phyloP scores from a whole-genome alignment of 64 coral and sea anemone species.

The Dendronephthya gigantea region DNA sequence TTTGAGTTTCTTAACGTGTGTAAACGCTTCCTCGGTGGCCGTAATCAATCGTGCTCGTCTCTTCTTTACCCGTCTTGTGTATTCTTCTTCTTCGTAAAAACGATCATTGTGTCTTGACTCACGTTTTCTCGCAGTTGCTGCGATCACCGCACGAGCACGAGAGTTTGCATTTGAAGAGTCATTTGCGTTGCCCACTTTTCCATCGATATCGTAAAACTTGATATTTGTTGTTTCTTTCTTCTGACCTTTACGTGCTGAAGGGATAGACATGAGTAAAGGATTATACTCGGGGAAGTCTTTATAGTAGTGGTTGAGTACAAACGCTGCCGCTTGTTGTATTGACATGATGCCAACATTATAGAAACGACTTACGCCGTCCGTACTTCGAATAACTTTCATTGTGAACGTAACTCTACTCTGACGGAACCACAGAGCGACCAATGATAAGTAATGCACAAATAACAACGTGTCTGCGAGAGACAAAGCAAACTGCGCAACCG shows the following conservation, averaged over 20 bases:
- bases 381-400: constrained; percentile 90
- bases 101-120: constrained; percentile 84
- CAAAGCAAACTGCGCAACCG: constrained; percentile 64
- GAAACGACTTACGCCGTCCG: constrained; percentile 67
- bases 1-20: constrained; percentile 75
- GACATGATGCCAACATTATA: constrained; percentile 79
- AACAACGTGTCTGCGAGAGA: constrained; percentile 62
- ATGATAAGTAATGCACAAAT: constrained; percentile 79
- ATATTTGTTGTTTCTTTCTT: constrained; percentile 85
- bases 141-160: constrained; percentile 69
- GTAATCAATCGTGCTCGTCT: constrained; percentile 60
- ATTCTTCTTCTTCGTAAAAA: constrained; percentile 97
- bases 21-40: constrained; percentile 82
- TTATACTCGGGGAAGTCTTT: constrained; percentile 99
- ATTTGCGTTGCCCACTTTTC: constrained; percentile 44
- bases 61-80: constrained; percentile 68
- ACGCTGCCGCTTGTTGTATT: constrained; percentile 74
- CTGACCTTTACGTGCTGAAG: constrained; percentile 38
- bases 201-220: constrained; percentile 96
- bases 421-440: constrained; percentile 82
- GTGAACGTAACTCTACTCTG: constrained; percentile 72
- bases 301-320: constrained; percentile 92
- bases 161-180: constrained; percentile 71
- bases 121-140: constrained; percentile 69
- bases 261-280: constrained; percentile 72